Evolutionary conservation across 2,888 invertebrate species (phyloP).

Genomic region (Clostera curtula): DNA sequence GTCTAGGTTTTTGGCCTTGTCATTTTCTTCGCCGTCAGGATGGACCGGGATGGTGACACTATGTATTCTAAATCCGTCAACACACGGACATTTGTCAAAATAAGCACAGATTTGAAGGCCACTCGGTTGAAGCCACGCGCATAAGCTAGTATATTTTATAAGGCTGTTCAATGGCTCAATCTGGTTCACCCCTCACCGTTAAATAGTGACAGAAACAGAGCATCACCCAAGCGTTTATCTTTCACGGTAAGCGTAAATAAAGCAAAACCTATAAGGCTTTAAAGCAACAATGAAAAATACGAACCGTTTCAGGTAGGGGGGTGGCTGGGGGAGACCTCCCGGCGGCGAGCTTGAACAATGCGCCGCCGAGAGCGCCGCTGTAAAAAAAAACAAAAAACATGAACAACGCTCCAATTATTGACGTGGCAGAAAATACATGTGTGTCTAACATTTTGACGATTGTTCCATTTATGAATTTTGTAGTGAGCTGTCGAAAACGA

Average conservation of each 20-base stretch:
- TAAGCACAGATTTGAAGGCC: too few relatives aligned
- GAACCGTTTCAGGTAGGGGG: constrained; percentile 66
- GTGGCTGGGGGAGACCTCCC: constrained; percentile 30
- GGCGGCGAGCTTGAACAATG: constrained; percentile 55
- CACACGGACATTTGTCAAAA: too few relatives aligned
- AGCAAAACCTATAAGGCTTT: constrained; percentile 72
- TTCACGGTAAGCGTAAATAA: constrained; percentile 64
- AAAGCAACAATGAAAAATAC: constrained; percentile 75
- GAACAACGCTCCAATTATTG: constrained; percentile 72
- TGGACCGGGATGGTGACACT: too few relatives aligned
- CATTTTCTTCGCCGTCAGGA: too few relatives aligned
- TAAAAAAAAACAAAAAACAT: constrained; percentile 61
- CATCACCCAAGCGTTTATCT: constrained; percentile 62
- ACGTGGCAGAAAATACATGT: constrained; percentile 46
- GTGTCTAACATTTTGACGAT: constrained; percentile 28
- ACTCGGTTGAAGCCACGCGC: too few relatives aligned
- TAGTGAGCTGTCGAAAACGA: too few relatives aligned
- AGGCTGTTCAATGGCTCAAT: too few relatives aligned
- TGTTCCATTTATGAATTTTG: too few relatives aligned
- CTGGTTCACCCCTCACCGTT: constrained; percentile 25
- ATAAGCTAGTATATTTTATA: too few relatives aligned
- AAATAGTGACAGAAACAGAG: constrained; percentile 55
- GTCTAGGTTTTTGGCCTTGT: too few relatives aligned
- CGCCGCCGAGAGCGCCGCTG: constrained; percentile 60
- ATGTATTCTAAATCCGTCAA: too few relatives aligned